phyloP scores from a whole-genome alignment of 1,140 invertebrate species.

The Melanaphis sacchari region DNA sequence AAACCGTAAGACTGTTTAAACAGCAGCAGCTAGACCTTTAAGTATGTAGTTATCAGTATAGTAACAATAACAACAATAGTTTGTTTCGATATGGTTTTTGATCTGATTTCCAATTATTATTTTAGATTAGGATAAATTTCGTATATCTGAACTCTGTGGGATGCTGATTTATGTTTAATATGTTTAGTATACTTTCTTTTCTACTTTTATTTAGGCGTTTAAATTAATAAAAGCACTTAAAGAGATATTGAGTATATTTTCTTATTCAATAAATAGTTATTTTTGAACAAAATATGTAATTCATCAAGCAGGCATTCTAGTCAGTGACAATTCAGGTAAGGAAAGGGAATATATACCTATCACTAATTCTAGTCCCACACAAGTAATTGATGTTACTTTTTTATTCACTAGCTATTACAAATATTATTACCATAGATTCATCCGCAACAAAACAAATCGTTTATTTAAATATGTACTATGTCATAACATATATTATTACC shows the following conservation, averaged over 20 bases:
- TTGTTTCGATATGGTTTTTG: not conserved
- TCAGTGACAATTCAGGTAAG: not conserved
- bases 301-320: not conserved
- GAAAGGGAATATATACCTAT: no score
- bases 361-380: not conserved
- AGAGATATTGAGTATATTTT: not conserved
- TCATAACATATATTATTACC: not conserved
- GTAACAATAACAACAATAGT: not conserved
- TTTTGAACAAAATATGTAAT: not conserved
- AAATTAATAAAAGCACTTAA: not conserved
- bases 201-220: not conserved
- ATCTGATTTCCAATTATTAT: not conserved
- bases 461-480: not conserved
- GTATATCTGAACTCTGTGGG: not conserved
- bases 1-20: no score
- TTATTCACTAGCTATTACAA: not conserved
- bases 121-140: not conserved
- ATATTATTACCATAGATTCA: not conserved
- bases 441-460: not conserved
- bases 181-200: not conserved
- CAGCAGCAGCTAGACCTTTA: not conserved
- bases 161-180: not conserved
- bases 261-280: not conserved
- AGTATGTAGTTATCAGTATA: no score
- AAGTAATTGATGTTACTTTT: not conserved